phyloP scores from a whole-genome alignment of 2,797 vertebrate genomes.

The Clarias pachynema region DNA sequence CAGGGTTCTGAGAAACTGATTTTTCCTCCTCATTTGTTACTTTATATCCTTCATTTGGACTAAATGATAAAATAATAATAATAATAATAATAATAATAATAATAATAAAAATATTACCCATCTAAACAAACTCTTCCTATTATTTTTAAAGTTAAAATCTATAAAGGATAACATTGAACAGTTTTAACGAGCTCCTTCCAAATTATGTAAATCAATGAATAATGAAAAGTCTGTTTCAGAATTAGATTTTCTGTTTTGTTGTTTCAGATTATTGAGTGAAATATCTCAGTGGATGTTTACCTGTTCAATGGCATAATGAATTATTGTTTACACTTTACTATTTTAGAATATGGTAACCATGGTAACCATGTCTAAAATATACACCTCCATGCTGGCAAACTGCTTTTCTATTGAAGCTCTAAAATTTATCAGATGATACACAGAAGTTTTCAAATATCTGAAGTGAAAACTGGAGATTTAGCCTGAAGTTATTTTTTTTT shows the following conservation, averaged over 20 bases:
- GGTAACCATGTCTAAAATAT: neutral
- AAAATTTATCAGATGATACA: neutral
- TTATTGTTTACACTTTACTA: too few species aligned
- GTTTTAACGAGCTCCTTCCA: neutral
- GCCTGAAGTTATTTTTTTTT: neutral
- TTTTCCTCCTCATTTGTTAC: neutral
- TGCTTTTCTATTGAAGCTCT: neutral
- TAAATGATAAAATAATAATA: neutral
- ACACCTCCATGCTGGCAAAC: neutral
- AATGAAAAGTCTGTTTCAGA: neutral
- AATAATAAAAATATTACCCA: neutral
- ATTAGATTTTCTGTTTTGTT: neutral
- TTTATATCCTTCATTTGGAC: neutral
- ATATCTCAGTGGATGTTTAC: neutral
- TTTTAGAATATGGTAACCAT: too few species aligned
- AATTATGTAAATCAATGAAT: neutral
- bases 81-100: too few species aligned
- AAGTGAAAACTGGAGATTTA: neutral
- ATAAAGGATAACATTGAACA: neutral
- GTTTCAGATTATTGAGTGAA: neutral
- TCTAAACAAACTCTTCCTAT: neutral
- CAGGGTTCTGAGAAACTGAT: neutral
- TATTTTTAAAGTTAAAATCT: neutral
- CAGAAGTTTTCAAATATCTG: neutral
- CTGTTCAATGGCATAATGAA: neutral